Evolutionary conservation across 2,113 vertebrate species (phyloP).

Genomic region (Mobula birostris): DNA sequence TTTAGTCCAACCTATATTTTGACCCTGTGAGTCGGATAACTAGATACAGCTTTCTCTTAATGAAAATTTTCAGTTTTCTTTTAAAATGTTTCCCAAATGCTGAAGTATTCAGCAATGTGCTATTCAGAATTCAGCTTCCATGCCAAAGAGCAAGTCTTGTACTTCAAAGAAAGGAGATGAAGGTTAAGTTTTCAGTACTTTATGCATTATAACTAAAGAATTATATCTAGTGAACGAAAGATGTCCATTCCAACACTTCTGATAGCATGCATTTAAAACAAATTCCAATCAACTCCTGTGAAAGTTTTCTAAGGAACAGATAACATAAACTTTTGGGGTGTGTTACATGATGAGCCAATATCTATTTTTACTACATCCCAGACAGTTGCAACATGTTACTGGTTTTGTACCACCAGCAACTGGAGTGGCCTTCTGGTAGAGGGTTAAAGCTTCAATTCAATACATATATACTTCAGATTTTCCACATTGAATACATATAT

Average conservation of each 20-base stretch:
- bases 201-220: neutral
- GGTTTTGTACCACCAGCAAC: neutral
- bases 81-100: conserved; percentile 22
- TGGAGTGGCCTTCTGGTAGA: neutral
- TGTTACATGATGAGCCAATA: neutral
- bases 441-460: neutral
- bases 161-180: neutral
- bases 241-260: neutral
- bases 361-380: neutral
- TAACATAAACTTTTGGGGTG: neutral
- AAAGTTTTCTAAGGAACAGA: neutral
- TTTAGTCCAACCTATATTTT: neutral
- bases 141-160: neutral
- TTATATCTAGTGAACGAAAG: neutral
- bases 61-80: neutral
- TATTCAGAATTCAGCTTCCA: neutral
- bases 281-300: neutral
- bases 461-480: neutral
- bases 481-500: neutral
- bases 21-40: neutral
- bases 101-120: neutral
- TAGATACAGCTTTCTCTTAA: neutral
- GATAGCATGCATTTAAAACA: neutral
- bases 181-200: neutral
- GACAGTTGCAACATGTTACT: conserved; percentile 8